A percentile compares a stretch with the other conserved stretches of the same genome.
These are phyloP conservation scores for Pocillopora meandrina DNA, from an alignment of 92 coral and sea anemone species.

Conservation along the genomic window DNA sequence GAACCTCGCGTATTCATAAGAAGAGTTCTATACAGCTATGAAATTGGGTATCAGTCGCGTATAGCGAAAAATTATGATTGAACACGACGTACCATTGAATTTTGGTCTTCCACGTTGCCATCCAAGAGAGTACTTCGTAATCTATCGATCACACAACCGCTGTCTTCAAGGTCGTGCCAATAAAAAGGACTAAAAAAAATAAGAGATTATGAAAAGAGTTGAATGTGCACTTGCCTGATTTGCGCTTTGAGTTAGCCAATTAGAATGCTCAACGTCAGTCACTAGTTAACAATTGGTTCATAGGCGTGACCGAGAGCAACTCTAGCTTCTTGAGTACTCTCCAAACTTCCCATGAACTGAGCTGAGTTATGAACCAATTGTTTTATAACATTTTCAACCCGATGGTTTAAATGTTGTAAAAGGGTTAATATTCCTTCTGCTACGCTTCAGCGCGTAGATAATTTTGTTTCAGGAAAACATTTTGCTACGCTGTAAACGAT, in stretches of 20 bases:
- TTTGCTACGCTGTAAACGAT: too few relatives aligned
- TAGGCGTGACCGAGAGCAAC: too few relatives aligned
- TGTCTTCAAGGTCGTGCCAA: constrained; percentile 48
- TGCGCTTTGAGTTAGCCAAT: constrained; percentile 60
- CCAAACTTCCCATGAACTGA: too few relatives aligned
- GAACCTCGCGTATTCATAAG: neutral
- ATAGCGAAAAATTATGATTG: neutral
- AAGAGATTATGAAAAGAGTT: neutral
- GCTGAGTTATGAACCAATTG: too few relatives aligned
- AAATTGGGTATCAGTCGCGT: neutral
- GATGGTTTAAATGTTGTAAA: too few relatives aligned
- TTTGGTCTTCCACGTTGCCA: constrained; percentile 31
- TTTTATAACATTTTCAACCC: too few relatives aligned
- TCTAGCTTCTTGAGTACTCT: too few relatives aligned
- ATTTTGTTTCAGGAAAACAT: too few relatives aligned
- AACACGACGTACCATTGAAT: constrained; percentile 42
- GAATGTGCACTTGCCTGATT: neutral
- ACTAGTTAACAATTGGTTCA: too few relatives aligned
- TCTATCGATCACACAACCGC: constrained; percentile 60
- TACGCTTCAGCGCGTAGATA: too few relatives aligned
- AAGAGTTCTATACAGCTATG: neutral
- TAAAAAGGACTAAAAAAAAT: neutral
- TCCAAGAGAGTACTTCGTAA: constrained; percentile 42
- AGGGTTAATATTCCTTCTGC: too few relatives aligned
- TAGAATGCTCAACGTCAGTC: neutral